Evolutionary conservation across 2,888 invertebrate genomes (phyloP).

Genomic region (Leucophora obtusa): DNA sequence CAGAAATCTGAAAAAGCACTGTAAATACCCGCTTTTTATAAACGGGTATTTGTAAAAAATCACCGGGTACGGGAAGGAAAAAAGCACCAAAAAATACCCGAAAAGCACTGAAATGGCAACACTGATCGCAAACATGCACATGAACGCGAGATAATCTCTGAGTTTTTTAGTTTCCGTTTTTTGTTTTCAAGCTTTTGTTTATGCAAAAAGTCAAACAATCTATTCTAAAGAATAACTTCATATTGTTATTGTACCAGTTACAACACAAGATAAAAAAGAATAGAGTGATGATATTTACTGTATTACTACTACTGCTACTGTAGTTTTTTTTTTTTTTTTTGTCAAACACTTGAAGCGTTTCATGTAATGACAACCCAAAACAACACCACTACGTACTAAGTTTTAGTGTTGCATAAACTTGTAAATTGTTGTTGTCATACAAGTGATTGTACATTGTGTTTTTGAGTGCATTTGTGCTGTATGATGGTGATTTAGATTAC

Average conservation of each 20-base stretch:
- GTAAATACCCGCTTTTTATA: too few species aligned
- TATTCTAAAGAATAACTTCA: conserved; percentile 28
- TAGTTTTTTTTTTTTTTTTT: conserved; percentile 25
- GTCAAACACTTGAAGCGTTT: conserved; percentile 62
- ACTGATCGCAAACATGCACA: not conserved
- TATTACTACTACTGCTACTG: not conserved
- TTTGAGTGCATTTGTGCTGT: not conserved
- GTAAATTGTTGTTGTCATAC: conserved; percentile 71
- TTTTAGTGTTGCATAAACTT: conserved; percentile 59
- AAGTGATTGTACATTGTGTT: conserved; percentile 42
- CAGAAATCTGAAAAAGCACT: too few species aligned
- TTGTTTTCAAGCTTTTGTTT: conserved; percentile 27
- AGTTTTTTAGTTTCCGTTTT: conserved; percentile 19
- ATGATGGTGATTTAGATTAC: too few species aligned
- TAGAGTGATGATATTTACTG: conserved; percentile 31
- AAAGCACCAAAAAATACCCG: too few species aligned
- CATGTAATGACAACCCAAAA: conserved; percentile 64
- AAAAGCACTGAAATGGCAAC: too few species aligned
- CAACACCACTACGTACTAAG: conserved; percentile 49
- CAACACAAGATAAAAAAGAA: conserved; percentile 21
- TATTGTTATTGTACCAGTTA: conserved; percentile 6
- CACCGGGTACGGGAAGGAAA: too few species aligned
- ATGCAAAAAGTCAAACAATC: conserved; percentile 48
- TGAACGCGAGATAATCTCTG: conserved; percentile 9
- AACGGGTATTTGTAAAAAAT: too few species aligned